phyloP scores from a whole-genome alignment of 2,888 invertebrate genomes.

The Macrostomum cliftonense region DNA sequence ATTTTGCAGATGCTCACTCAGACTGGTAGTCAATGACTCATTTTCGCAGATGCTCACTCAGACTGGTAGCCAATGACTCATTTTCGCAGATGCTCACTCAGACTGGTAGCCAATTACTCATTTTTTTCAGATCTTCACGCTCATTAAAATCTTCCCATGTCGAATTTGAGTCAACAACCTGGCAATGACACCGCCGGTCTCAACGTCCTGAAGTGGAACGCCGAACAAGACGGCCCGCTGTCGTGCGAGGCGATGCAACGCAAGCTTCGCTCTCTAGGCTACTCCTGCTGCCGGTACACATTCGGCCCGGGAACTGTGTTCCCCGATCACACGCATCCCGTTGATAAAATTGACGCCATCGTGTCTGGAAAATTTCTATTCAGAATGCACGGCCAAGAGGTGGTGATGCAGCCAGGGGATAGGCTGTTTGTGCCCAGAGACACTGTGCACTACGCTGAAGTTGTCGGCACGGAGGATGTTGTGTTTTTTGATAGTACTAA shows the following conservation, averaged over 20 bases:
- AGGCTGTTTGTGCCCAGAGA: slow-evolving; percentile 24
- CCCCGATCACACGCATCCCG: slow-evolving; percentile 24
- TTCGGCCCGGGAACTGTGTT: slow-evolving; percentile 24
- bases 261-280: slow-evolving; percentile 22
- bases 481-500: slow-evolving; percentile 21
- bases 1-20: no score
- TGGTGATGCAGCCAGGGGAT: slow-evolving; percentile 25
- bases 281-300: slow-evolving; percentile 18
- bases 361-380: slow-evolving; percentile 22
- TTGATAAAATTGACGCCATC: slow-evolving; percentile 26
- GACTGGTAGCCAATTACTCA: no score
- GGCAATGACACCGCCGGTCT: no score
- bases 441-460: slow-evolving; percentile 23
- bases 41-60: no score
- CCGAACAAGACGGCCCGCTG: slow-evolving; percentile 19
- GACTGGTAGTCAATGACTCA: no score
- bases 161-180: no score
- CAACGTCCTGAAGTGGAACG: slow-evolving; percentile 18
- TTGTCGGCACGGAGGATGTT: slow-evolving; percentile 21
- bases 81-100: no score
- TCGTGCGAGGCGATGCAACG: slow-evolving; percentile 19
- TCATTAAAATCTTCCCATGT: no score
- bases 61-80: no score
- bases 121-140: no score
- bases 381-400: slow-evolving; percentile 22